Evolutionary conservation across 2,888 invertebrate species (phyloP), one percentile per base, ranked within the genome.

Genomic region (Stenolophus ochropezus): DNA sequence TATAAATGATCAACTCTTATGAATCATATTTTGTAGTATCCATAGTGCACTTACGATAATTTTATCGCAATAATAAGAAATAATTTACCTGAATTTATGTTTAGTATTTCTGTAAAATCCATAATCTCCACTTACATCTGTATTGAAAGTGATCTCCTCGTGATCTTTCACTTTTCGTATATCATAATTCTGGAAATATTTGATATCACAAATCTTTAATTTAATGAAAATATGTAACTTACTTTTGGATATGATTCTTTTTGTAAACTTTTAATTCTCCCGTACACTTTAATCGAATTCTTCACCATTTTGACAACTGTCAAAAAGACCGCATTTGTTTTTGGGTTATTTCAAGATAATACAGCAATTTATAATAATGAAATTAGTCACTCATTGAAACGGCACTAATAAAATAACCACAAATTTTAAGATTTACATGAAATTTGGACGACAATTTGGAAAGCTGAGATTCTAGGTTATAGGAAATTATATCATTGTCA

Each of bases 201-300:
- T 25, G 2, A 14, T 18, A 0, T 25, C 11, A 18, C 11, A 6
- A 42, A 42, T 42, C 11, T 42, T 42, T 11, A 3, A 8, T 42
- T 42, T 1, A 8, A 0, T 8, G 11, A 42, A 42, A 42, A 42
- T 5, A 27, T 42, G 11, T 42, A 6, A 42, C 33, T 42, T 42
- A 42, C 33, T 42, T 11, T 6, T 1, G 33, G 11, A 49, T 58
- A 47, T 82, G 84, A 69, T 25, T 79, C 82, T 23, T 76, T 82
- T 69, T 85, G 85, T 11, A 58, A 4, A 86, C 86, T 25, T 84
- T 88, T 90, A n/a, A 90, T 75, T 82, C 90, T 87, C 1, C 89
- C 89, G 83, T 87, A 90, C 3, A 90, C 89, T 86, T 89, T 89
- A 81, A 90, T 90, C 18, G 87, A 84, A 84, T 89, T 89, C 83